These are phyloP conservation scores for Merluccius polli DNA, from an alignment of 2,797 vertebrate genomes.

Conservation along the genomic window DNA sequence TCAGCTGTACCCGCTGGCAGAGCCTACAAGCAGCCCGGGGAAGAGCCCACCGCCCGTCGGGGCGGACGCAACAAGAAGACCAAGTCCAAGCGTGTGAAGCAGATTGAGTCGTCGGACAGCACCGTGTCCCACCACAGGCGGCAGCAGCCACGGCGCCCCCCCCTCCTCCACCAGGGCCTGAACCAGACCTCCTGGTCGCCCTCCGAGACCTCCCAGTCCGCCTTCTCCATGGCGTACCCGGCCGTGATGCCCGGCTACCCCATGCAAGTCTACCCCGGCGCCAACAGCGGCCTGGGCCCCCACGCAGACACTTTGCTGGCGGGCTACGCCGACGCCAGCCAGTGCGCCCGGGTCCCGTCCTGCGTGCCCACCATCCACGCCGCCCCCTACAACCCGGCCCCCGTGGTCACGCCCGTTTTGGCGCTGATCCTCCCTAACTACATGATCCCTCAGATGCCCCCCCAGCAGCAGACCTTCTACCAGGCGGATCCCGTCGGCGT, in stretches of 20 bases:
- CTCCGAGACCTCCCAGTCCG: constrained; percentile 82
- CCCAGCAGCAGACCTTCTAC: constrained; percentile 45
- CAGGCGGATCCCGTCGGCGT: constrained; percentile 32
- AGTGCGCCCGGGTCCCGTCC: constrained; percentile 59
- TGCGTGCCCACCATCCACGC: constrained; percentile 62
- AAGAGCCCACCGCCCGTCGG: constrained; percentile 58
- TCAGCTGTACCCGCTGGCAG: constrained; percentile 54
- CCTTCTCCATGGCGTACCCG: constrained; percentile 79
- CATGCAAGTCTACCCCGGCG: constrained; percentile 77
- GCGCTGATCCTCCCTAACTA: constrained; percentile 85
- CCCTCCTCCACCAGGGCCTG: constrained; percentile 69
- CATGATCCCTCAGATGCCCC: constrained; percentile 67
- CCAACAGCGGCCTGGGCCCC: constrained; percentile 51
- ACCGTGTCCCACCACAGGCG: constrained; percentile 68
- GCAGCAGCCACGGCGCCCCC: constrained; percentile 64
- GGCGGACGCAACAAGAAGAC: constrained; percentile 80
- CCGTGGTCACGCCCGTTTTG: constrained; percentile 81
- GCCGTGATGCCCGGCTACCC: constrained; percentile 78
- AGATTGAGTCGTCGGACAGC: constrained; percentile 82
- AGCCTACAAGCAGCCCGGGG: constrained; percentile 58
- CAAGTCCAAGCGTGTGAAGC: constrained; percentile 81
- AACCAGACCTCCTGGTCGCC: constrained; percentile 83
- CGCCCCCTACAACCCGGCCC: constrained; percentile 60
- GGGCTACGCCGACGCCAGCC: constrained; percentile 56
- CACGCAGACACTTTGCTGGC: constrained; percentile 53